Evolutionary conservation across 2,797 vertebrate species (phyloP).

Genomic region (Buceros bicornis): DNA sequence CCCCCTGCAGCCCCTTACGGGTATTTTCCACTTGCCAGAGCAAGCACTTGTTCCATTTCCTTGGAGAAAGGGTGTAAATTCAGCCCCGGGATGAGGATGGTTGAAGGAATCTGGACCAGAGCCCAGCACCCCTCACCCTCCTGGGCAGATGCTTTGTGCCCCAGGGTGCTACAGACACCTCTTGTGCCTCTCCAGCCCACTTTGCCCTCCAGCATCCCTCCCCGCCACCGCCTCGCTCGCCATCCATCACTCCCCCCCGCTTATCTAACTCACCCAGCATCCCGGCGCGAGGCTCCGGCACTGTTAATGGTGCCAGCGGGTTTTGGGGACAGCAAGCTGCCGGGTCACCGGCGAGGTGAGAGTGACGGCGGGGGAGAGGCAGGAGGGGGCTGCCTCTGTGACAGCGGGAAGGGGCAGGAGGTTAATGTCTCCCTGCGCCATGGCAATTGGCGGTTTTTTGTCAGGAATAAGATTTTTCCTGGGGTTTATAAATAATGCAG

Average conservation of each 20-base stretch:
- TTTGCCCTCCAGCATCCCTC: not conserved
- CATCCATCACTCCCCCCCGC: not conserved
- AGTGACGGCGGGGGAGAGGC: not conserved
- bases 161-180: not conserved
- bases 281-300: fast-evolving
- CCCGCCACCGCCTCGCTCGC: not conserved
- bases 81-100: fast-evolving
- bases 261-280: not conserved
- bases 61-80: not conserved
- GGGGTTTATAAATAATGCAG: not conserved
- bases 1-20: not conserved
- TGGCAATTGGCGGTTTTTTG: not conserved
- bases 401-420: not conserved
- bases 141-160: not conserved
- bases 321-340: not conserved
- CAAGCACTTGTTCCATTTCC: not conserved
- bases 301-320: not conserved
- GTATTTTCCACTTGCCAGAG: not conserved
- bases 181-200: fast-evolving
- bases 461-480: not conserved
- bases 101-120: not conserved
- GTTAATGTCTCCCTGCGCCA: not conserved
- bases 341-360: fast-evolving
- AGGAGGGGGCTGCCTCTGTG: not conserved
- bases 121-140: not conserved